phyloP scores from a whole-genome alignment of 2,888 invertebrate species.

The Oscheius myriophilus region DNA sequence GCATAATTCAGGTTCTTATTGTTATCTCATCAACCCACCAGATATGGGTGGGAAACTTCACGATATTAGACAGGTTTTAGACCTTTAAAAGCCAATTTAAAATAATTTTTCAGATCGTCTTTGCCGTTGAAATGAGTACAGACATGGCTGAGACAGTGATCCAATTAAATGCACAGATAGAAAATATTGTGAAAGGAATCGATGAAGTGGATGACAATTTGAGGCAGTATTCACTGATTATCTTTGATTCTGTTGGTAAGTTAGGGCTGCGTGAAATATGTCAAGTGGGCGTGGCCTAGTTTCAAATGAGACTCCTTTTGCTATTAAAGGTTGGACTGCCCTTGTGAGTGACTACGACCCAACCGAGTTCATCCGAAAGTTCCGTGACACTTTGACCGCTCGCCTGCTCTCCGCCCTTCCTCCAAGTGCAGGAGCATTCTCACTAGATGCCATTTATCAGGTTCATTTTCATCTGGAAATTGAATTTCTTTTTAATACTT shows the following conservation, averaged over 20 bases:
- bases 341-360: slow-evolving; percentile 14
- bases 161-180: background rate
- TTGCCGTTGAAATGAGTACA: slow-evolving; percentile 3
- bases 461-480: too few species aligned
- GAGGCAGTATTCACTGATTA: slow-evolving; percentile 2
- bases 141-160: background rate
- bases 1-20: too few species aligned
- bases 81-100: background rate
- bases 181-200: background rate
- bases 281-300: too few species aligned
- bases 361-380: background rate
- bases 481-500: background rate
- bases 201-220: background rate
- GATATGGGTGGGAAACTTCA: slow-evolving; percentile 21
- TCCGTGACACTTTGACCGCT: background rate
- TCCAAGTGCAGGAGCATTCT: background rate
- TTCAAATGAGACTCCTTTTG: too few species aligned
- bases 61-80: slow-evolving; percentile 12
- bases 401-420: background rate
- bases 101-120: slow-evolving; percentile 1
- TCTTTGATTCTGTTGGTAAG: slow-evolving; percentile 8
- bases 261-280: too few species aligned
- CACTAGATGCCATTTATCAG: slow-evolving; percentile 16
- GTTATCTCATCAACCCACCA: slow-evolving; percentile 1
- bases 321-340: background rate